These are phyloP conservation scores for Chondrosia reniformis DNA, from an alignment of 37 sponge, comb jelly and placozoan genomes.

Conservation along the genomic window DNA sequence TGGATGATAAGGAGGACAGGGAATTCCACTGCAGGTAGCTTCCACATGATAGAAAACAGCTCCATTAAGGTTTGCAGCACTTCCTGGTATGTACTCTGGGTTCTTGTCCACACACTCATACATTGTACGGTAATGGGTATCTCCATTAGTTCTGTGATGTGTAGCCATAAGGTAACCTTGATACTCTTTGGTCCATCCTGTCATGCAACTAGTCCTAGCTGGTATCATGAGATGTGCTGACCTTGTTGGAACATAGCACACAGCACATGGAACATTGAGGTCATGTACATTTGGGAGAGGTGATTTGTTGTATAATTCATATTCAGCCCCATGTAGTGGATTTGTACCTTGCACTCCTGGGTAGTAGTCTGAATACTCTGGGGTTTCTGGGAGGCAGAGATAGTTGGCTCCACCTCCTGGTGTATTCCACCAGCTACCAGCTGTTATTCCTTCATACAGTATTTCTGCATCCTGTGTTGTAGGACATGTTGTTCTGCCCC, in stretches of 20 bases:
- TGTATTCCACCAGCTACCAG: neutral
- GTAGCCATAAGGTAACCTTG: constrained; percentile 49
- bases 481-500: constrained; percentile 49
- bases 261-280: constrained; percentile 24
- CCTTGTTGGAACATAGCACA: constrained; percentile 36
- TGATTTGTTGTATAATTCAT: neutral
- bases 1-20: constrained; percentile 46
- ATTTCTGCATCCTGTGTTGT: constrained; percentile 22
- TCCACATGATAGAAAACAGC: constrained; percentile 41
- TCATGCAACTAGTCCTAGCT: constrained; percentile 30
- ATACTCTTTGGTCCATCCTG: constrained; percentile 52
- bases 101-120: constrained; percentile 63
- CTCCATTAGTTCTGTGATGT: neutral
- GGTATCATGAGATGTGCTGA: constrained; percentile 41
- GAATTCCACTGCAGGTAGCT: constrained; percentile 36
- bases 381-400: constrained; percentile 39
- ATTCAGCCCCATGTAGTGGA: constrained; percentile 22
- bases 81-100: constrained; percentile 34
- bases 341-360: constrained; percentile 16
- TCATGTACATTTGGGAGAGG: constrained; percentile 6
- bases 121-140: neutral
- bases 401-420: constrained; percentile 52
- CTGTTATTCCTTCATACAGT: constrained; percentile 20
- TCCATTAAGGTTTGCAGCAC: neutral
- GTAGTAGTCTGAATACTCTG: constrained; percentile 1